A percentile compares a stretch with the other conserved stretches of the same genome.
These are phyloP conservation scores for Phalacrocorax carbo DNA, from an alignment of 2,113 vertebrate species.

Conservation along the genomic window DNA sequence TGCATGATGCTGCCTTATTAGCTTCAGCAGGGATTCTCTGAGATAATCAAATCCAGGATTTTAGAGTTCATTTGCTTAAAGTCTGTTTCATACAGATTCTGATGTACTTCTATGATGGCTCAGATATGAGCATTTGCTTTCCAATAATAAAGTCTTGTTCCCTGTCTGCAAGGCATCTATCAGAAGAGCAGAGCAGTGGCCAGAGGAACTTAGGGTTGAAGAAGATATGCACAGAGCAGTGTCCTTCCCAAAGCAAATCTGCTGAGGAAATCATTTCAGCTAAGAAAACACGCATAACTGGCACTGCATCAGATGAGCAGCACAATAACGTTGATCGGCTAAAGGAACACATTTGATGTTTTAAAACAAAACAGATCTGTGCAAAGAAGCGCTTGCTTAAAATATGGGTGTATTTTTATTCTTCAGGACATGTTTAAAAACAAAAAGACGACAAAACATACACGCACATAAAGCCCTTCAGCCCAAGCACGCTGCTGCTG, in stretches of 20 bases:
- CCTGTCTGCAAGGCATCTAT: background rate
- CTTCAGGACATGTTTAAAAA: background rate
- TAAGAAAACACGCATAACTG: conserved; percentile 38
- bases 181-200: background rate
- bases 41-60: conserved; percentile 34
- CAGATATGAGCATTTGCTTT: background rate
- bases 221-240: background rate
- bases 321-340: background rate
- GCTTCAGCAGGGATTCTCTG: conserved; percentile 39
- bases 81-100: background rate
- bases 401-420: background rate
- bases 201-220: background rate
- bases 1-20: conserved; percentile 25
- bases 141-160: background rate
- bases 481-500: background rate
- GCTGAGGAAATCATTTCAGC: conserved; percentile 43
- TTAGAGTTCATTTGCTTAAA: conserved; percentile 12
- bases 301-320: conserved; percentile 15
- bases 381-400: background rate
- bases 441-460: background rate
- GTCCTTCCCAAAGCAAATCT: conserved; percentile 38
- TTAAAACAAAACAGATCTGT: conserved; percentile 26
- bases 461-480: background rate
- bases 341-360: background rate
- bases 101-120: background rate